Conservation (phyloP, 2,113 vertebrate species). For the Melozone crissalis region DNA sequence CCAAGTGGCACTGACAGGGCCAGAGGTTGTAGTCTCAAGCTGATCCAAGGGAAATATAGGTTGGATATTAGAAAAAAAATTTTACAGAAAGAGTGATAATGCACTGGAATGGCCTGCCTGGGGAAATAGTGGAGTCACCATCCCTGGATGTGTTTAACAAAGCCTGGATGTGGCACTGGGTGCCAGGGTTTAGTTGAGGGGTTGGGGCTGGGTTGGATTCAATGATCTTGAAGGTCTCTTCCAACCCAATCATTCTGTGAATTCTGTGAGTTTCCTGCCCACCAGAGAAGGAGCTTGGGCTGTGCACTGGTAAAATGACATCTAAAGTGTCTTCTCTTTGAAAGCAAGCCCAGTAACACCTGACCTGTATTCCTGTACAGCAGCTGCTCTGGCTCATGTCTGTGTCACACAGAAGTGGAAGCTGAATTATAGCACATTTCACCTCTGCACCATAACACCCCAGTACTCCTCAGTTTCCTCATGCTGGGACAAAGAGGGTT, state of each 20-base stretch:
- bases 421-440: neutral
- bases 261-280: neutral
- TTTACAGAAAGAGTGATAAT: neutral
- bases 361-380: neutral
- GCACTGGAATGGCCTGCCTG: neutral
- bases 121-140: neutral
- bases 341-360: neutral
- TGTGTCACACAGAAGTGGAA: neutral
- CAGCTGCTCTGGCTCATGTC: neutral
- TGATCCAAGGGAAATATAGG: neutral
- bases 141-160: neutral
- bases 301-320: neutral
- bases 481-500: neutral
- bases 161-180: neutral
- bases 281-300: neutral
- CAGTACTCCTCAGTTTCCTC: neutral
- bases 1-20: neutral
- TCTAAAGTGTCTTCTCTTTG: neutral
- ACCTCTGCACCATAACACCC: fast-evolving
- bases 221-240: neutral
- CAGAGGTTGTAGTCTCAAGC: neutral
- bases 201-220: neutral
- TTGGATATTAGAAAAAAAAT: neutral
- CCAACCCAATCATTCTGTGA: neutral
- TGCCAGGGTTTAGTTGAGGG: neutral